Base-by-base conservation (phyloP, 2,113 vertebrate genomes). In the Cephalopholis sonnerati region DNA sequence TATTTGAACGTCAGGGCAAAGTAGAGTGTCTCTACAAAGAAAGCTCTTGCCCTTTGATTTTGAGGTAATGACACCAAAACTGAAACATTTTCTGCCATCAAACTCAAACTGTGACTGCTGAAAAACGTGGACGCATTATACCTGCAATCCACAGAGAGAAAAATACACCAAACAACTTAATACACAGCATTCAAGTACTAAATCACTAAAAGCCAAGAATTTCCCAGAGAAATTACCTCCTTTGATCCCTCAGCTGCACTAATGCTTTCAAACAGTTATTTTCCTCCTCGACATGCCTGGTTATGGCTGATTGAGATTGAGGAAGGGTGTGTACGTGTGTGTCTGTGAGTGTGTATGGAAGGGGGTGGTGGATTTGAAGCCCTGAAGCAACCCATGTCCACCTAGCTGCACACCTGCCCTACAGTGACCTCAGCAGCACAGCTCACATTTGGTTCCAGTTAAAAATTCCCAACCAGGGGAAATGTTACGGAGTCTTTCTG, bases 391-490 rank as follows among this genome's bases (percentile, higher is more conserved):
- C 81, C 84, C 84, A 72, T 41, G 62, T 91, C 79, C 84, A 88
- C 91, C 92, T 74, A 82, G 83, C 75, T 74, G 88, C 92, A 90
- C 87, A 92, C 91, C 92, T 94, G 91, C 92, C 94, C 92, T 92
- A 44, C 63, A 29, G 64, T 95, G 94, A 94, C 94, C 92, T 89
- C 85, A 82, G 82, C 76, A 61, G 77, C 75, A 62, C 59, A 69
- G 79, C 82, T 87, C 77, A 91, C 93, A 95, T 93, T 93, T 94
- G 93, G 91, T 92, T 94, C 78, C 74, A 85, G 91, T 95, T 95
- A 90, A 74, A 57, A 75, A 77, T 57, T 39, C 65, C 39, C 48
- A 74, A 89, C 65, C 57, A 54, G 75, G 84, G 81, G 67, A 88
- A 91, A 82, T 70, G 82, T 88, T 83, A 36, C 41, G n/a, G 65